Evolutionary conservation across 2,113 vertebrate genomes (phyloP), one percentile per base, ranked within the genome.

Genomic region (Phrynosoma blainvillii): DNA sequence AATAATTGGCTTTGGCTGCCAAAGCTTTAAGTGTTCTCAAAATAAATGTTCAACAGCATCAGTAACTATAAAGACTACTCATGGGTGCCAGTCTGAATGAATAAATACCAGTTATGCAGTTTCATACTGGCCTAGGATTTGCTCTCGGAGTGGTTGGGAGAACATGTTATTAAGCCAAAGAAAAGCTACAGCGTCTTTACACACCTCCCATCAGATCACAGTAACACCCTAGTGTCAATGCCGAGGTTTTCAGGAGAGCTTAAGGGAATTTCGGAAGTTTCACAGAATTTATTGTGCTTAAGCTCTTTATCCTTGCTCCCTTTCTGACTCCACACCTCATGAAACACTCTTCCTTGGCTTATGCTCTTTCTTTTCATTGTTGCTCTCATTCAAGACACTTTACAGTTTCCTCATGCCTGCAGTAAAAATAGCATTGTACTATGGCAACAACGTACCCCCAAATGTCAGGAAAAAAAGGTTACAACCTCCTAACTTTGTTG

Each of bases 1-100:
- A 71, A 86, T 90, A 86, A 93, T 82, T 93, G 91, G 86, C 86
- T 90, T 89, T 84, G 62, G 74, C 82, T 84, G 85, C 68, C 27
- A 84, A 91, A 80, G 25, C 84, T 91, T 89, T 82, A 75, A 84
- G 88, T 70, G 73, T 56, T 89, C 83, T 85, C 87, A 88, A 92
- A 92, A 91, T 78, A 40, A 92, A 76, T 89, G n/a, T 81, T 93
- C 87, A 89, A 1, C 84, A 89, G 4, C 87, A 87, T 21, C 76
- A 92, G 89, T 73, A 92, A 56, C 82, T 91, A 73, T 70, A 89
- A 82, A 89, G 88, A 62, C 79, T 82, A 89, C 93, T 84, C 5
- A 6, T 42, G 40, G 81, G 78, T 93, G 90, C 79, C 92, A 90
- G 71, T 23, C 3, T 82, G 75, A 47, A 93, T 86, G 52, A 68